A percentile compares a stretch with the other conserved stretches of the same genome.
phyloP scores from a whole-genome alignment of 2,113 vertebrate genomes.

The Colinus virginianus region DNA sequence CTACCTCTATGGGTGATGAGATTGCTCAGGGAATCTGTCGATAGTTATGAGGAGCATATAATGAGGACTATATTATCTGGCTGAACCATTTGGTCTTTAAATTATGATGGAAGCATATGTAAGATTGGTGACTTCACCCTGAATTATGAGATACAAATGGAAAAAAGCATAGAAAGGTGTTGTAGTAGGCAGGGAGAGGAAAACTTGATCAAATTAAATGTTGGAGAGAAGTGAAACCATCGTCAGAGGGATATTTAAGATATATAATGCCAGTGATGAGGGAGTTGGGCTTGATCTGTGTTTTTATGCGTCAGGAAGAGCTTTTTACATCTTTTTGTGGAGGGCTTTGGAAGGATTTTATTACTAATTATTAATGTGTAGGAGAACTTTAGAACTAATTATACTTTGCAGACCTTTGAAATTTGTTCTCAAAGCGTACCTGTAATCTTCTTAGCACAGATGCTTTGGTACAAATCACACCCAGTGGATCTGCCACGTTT shows the following conservation, averaged over 20 bases:
- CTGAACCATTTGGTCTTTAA: slow-evolving; percentile 36
- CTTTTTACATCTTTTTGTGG: slow-evolving; percentile 1
- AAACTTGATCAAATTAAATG: slow-evolving; percentile 11
- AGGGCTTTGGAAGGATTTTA: slow-evolving; percentile 56
- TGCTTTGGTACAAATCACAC: slow-evolving; percentile 64
- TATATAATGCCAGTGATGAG: not conserved
- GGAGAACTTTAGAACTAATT: slow-evolving; percentile 57
- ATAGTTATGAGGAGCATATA: slow-evolving; percentile 28
- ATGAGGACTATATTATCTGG: slow-evolving; percentile 28
- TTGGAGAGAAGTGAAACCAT: not conserved
- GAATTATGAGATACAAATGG: not conserved
- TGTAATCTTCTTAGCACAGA: slow-evolving; percentile 59
- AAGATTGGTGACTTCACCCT: slow-evolving; percentile 37
- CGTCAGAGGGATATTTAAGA: not conserved
- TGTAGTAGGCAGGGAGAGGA: not conserved
- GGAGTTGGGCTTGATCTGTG: not conserved
- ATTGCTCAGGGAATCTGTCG: not conserved
- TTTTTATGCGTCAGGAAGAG: slow-evolving; percentile 34
- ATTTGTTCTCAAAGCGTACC: slow-evolving; percentile 57
- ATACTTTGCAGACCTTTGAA: slow-evolving; percentile 66
- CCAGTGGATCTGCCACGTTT: slow-evolving; percentile 35
- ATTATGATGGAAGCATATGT: slow-evolving; percentile 40
- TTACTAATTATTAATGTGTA: slow-evolving; percentile 64
- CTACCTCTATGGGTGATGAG: not conserved
- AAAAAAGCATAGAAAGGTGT: not conserved